phyloP scores from a whole-genome alignment of 2,888 invertebrate species.

The Acanthococcus lagerstroemiae region DNA sequence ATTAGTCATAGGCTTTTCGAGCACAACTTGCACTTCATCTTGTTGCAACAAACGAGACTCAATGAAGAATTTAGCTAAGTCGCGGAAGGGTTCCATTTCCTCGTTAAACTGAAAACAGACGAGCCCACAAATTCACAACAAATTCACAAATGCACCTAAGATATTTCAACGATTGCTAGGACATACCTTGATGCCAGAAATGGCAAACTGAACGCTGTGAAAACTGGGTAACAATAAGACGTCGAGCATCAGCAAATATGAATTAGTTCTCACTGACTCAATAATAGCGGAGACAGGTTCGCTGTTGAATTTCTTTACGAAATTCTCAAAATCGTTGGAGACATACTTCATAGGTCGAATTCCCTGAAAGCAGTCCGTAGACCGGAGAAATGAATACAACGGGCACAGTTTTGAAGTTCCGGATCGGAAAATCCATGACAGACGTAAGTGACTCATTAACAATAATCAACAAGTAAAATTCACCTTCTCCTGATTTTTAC shows the following conservation, averaged over 20 bases:
- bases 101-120: constrained; percentile 37
- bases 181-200: constrained; percentile 12
- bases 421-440: no score
- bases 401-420: background rate
- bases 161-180: background rate
- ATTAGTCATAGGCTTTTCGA: constrained; percentile 86
- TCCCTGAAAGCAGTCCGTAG: no score
- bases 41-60: constrained; percentile 84
- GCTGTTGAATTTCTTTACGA: background rate
- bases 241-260: constrained; percentile 8
- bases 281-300: constrained; percentile 11
- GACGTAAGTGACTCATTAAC: no score
- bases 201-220: constrained; percentile 10
- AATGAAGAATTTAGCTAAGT: constrained; percentile 89
- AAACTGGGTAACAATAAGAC: constrained; percentile 8
- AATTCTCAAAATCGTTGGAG: background rate
- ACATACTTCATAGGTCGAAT: constrained; percentile 12
- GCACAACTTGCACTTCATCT: constrained; percentile 77
- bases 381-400: background rate
- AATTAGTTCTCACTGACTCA: constrained; percentile 1
- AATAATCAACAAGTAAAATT: constrained; percentile 7
- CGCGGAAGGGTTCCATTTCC: constrained; percentile 59
- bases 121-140: background rate
- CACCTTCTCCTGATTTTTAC: constrained; percentile 3
- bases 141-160: background rate